Percentiles rank a stretch among this genome's conserved stretches.
These are phyloP conservation scores for Cinara cedri DNA, from an alignment of 2,888 invertebrate genomes.

Conservation along the genomic window DNA sequence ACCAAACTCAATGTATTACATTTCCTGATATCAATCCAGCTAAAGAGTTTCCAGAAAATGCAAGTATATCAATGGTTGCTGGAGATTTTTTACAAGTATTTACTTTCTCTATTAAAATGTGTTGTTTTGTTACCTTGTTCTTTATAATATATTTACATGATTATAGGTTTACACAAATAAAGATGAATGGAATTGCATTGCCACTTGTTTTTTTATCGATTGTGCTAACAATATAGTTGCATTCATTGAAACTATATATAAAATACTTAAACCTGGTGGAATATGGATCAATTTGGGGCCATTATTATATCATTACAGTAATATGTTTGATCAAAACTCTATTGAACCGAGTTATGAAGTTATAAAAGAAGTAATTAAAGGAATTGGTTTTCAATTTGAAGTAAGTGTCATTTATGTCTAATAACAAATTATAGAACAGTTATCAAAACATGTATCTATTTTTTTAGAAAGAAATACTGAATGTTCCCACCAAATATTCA, in stretches of 20 bases:
- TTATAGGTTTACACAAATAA: constrained; percentile 71
- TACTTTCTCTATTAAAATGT: background rate
- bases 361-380: constrained; percentile 76
- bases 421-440: background rate
- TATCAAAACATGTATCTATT: constrained; percentile 57
- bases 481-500: constrained; percentile 85
- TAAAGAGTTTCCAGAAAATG: constrained; percentile 69
- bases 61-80: constrained; percentile 91
- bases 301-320: constrained; percentile 86
- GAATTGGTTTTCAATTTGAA: constrained; percentile 81
- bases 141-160: constrained; percentile 20
- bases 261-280: constrained; percentile 87
- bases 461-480: constrained; percentile 76
- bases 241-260: constrained; percentile 90
- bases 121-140: constrained; percentile 16
- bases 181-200: constrained; percentile 87
- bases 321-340: constrained; percentile 83
- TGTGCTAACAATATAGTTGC: constrained; percentile 95
- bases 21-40: constrained; percentile 90
- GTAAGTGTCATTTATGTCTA: constrained; percentile 63
- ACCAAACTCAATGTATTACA: constrained; percentile 77
- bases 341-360: constrained; percentile 93
- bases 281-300: constrained; percentile 92
- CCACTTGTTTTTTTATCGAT: constrained; percentile 98
- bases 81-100: constrained; percentile 93